Evolutionary conservation across 1,140 invertebrate species (phyloP).

Genomic region (Aphidius gifuensis): DNA sequence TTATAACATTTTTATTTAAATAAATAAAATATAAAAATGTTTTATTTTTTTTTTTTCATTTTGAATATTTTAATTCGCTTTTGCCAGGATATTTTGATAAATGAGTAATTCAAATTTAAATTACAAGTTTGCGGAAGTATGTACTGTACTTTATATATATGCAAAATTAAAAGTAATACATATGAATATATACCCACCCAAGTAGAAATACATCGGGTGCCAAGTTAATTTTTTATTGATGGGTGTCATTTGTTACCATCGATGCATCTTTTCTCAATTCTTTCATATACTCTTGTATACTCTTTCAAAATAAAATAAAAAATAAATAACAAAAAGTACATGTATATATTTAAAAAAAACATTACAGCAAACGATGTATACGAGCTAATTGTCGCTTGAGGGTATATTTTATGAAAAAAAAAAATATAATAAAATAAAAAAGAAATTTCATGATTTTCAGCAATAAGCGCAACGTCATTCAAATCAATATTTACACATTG

Average conservation of each 20-base stretch:
- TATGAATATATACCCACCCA: conserved; percentile 1
- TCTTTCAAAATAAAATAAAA: conserved; percentile 23
- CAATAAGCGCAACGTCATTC: no score
- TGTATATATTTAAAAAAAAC: not conserved
- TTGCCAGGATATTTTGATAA: not conserved
- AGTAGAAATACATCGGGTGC: not conserved
- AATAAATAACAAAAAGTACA: conserved; percentile 5
- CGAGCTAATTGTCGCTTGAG: conserved; percentile 42
- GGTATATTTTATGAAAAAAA: conserved; percentile 39
- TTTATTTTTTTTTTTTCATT: no score
- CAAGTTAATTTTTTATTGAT: conserved; percentile 42
- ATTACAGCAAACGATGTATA: conserved; percentile 11
- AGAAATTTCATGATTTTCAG: no score
- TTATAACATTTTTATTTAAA: no score
- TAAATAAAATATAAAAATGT: no score
- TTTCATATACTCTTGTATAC: conserved; percentile 1
- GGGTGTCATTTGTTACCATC: conserved; percentile 43
- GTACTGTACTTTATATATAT: not conserved
- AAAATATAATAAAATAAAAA: not conserved
- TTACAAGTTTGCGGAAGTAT: conserved; percentile 10
- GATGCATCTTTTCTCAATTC: conserved; percentile 22
- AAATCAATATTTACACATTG: no score
- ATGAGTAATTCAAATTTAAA: conserved; percentile 4
- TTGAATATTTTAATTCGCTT: no score
- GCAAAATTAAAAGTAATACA: not conserved